Evolutionary conservation across 2,797 vertebrate genomes (phyloP).

Genomic region (Uromys caudimaculatus): DNA sequence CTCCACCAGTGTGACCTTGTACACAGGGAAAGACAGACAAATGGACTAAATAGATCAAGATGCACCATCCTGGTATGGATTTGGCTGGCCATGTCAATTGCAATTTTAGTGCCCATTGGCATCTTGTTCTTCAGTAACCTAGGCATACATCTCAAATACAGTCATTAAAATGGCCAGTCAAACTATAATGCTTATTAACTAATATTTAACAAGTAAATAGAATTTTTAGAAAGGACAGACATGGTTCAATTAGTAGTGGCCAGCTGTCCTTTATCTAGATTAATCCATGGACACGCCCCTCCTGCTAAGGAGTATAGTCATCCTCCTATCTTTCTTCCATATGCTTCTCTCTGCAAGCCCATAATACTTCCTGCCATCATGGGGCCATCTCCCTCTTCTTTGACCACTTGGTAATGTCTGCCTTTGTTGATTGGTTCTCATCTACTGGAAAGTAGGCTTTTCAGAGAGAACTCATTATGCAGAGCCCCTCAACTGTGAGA

Average conservation of each 20-base stretch:
- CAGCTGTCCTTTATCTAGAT: neutral
- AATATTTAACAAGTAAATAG: neutral
- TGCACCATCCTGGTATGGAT: neutral
- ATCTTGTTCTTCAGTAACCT: neutral
- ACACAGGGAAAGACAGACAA: neutral
- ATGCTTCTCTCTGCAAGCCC: neutral
- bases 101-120: neutral
- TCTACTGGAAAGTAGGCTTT: neutral
- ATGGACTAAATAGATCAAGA: neutral
- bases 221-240: neutral
- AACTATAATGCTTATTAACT: neutral
- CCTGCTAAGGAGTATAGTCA: neutral
- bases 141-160: neutral
- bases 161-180: neutral
- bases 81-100: neutral
- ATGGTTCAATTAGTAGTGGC: neutral
- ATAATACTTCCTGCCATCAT: neutral
- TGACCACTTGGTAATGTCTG: neutral
- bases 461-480: neutral
- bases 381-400: neutral
- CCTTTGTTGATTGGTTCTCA: neutral
- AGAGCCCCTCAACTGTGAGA: neutral
- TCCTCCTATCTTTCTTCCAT: neutral
- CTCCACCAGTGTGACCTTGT: neutral
- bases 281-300: neutral